Conservation (phyloP, 1,140 invertebrate genomes). For the Trachymyrmex septentrionalis region DNA sequence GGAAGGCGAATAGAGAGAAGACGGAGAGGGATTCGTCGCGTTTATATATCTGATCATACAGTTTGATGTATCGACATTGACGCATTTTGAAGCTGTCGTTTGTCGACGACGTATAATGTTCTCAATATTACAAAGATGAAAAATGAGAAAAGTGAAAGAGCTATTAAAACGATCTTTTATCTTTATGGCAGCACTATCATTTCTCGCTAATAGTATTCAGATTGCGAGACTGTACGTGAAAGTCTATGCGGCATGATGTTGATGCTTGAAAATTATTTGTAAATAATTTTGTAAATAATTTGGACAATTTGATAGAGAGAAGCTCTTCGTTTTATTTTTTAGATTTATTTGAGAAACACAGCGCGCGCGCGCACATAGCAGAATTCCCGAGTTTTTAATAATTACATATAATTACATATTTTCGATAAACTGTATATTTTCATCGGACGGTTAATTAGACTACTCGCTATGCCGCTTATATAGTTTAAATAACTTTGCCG, state of each 20-base stretch:
- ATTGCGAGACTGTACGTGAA: background rate
- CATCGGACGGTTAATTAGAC: background rate
- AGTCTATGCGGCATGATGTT: background rate
- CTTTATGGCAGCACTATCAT: background rate
- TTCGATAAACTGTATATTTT: background rate
- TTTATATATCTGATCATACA: background rate
- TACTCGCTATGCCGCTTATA: background rate
- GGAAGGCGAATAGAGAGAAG: background rate
- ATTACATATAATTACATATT: background rate
- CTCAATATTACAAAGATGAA: background rate
- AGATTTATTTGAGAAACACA: too few species aligned
- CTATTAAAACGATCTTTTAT: background rate
- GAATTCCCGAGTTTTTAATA: background rate
- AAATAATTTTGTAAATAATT: too few species aligned
- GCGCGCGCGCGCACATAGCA: too few species aligned
- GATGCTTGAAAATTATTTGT: background rate
- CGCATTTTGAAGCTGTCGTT: background rate
- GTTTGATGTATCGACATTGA: background rate
- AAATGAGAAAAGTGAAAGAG: background rate
- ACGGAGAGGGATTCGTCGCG: background rate
- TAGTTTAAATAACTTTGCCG: constrained; percentile 35
- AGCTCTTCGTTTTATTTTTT: too few species aligned
- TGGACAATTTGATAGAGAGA: too few species aligned
- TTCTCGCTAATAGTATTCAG: background rate
- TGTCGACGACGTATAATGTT: background rate